Evolutionary conservation across 2,113 vertebrate species (phyloP).

Genomic region (Pleuronectes platessa): DNA sequence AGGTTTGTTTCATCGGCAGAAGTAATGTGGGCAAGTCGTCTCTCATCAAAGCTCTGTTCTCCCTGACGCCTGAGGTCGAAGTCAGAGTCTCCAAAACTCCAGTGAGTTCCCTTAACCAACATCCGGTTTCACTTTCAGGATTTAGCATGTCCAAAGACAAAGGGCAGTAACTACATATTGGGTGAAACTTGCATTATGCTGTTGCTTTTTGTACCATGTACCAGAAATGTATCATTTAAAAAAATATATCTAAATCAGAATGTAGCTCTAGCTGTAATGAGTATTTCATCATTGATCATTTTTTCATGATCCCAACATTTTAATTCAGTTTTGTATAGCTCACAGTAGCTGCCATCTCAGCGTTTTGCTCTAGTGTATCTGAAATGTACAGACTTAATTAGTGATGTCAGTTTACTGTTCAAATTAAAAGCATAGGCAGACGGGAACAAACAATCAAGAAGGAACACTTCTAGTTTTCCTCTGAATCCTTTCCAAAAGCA

Average conservation of each 20-base stretch:
- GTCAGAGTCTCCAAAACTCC: conserved; percentile 93
- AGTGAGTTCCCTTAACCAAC: conserved; percentile 75
- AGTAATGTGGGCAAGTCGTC: conserved; percentile 98
- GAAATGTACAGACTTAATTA: too few species aligned
- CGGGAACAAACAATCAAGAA: too few species aligned
- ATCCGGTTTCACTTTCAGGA: background rate
- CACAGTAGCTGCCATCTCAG: background rate
- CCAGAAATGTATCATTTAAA: too few species aligned
- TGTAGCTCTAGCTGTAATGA: too few species aligned
- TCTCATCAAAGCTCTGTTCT: conserved; percentile 91
- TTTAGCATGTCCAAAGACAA: background rate
- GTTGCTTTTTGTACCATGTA: background rate
- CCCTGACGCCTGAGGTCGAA: conserved; percentile 90
- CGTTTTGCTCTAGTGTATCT: background rate
- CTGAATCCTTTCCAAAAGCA: background rate
- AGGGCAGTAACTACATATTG: background rate
- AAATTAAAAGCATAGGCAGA: too few species aligned
- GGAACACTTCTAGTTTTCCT: background rate
- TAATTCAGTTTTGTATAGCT: background rate
- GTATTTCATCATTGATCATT: too few species aligned
- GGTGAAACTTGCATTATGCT: background rate
- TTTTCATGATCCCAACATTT: background rate
- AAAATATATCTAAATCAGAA: too few species aligned
- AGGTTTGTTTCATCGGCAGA: conserved; percentile 96
- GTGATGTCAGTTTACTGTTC: too few species aligned